Evolutionary conservation across 2,888 invertebrate species (phyloP).

Genomic region (Subacronicta megacephala): DNA sequence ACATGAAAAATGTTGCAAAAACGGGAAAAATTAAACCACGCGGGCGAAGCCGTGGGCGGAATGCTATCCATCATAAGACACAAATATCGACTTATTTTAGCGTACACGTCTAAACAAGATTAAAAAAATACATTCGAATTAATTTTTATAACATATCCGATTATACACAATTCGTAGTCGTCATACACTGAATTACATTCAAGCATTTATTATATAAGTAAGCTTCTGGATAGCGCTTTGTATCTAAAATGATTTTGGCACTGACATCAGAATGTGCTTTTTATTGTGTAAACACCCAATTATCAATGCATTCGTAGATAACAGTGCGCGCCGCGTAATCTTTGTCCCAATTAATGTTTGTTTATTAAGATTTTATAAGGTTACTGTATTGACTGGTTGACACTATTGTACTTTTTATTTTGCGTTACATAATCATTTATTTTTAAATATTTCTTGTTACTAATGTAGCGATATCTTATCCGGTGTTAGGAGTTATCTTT

Average conservation of each 20-base stretch:
- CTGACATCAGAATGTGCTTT: conserved; percentile 44
- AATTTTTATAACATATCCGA: too few relatives aligned
- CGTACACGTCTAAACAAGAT: too few relatives aligned
- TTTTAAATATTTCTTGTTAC: conserved; percentile 16
- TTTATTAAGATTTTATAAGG: conserved; percentile 55
- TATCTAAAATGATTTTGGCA: conserved; percentile 47
- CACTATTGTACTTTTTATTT: conserved; percentile 13
- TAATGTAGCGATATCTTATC: conserved; percentile 30
- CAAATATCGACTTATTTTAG: too few relatives aligned
- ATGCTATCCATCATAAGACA: too few relatives aligned
- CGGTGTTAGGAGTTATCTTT: conserved; percentile 35
- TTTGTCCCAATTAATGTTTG: conserved; percentile 54
- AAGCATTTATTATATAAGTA: neutral
- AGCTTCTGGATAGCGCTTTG: conserved; percentile 17
- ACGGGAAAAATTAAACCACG: too few relatives aligned
- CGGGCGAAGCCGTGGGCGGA: too few relatives aligned
- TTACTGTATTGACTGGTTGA: conserved; percentile 34
- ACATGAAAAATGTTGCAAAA: too few relatives aligned
- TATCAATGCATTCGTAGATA: conserved; percentile 57
- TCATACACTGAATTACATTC: conserved; percentile 1
- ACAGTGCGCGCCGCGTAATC: conserved; percentile 44
- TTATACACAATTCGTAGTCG: too few relatives aligned
- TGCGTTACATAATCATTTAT: conserved; percentile 26
- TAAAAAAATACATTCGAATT: too few relatives aligned
- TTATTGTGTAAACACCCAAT: conserved; percentile 52